Conservation (phyloP, 2,113 vertebrate species). For the Ptyas mucosa region DNA sequence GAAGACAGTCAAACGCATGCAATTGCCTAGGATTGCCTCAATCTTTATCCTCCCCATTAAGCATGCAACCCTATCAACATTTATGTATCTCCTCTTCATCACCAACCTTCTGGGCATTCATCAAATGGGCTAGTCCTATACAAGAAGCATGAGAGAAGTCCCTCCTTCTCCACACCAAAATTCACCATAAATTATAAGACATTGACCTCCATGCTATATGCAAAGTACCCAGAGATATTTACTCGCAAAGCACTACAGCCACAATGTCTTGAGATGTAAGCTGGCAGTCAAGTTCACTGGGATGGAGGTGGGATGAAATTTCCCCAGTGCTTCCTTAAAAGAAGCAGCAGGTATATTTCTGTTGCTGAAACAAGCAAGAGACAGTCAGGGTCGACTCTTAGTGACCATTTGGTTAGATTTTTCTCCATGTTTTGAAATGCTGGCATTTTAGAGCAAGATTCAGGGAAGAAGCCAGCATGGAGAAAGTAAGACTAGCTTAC, state of each 20-base stretch:
- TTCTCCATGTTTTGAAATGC: neutral
- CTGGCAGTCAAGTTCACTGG: neutral
- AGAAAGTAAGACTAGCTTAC: neutral
- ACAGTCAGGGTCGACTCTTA: neutral
- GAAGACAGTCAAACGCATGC: constrained; percentile 5
- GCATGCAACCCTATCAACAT: neutral
- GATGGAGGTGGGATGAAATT: neutral
- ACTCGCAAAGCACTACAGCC: neutral
- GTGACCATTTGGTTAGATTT: neutral
- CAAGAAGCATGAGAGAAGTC: neutral
- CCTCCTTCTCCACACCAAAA: neutral
- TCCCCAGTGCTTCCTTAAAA: neutral
- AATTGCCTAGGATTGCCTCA: neutral
- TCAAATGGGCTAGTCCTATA: neutral
- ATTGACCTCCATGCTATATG: neutral
- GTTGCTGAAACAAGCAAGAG: neutral
- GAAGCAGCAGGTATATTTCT: neutral
- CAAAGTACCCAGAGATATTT: neutral
- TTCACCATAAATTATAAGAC: neutral
- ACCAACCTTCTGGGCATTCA: neutral
- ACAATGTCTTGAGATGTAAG: neutral
- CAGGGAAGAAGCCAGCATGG: neutral
- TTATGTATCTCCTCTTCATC: constrained; percentile 5
- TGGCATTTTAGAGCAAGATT: neutral
- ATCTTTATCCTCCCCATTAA: neutral